Evolutionary conservation across 2,888 invertebrate species (phyloP), one percentile per base, ranked within the genome.

Genomic region (Drosophila subsilvestris): DNA sequence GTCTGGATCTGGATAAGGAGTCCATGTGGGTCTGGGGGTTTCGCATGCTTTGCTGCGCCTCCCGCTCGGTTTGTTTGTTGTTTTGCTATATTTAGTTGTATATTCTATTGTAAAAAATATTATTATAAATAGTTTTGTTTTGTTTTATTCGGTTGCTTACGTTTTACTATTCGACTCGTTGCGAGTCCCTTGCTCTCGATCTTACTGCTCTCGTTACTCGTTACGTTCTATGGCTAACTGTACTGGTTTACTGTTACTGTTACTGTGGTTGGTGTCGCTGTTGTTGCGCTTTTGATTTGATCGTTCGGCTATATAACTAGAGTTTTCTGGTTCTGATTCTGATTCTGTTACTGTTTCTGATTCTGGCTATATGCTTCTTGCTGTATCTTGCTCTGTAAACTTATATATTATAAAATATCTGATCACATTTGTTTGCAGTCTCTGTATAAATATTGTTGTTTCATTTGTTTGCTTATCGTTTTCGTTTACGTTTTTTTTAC

Each of bases 391-490:
- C 82, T 86, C 66, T 89, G 89, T 89, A 89, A 89, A 90, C 90
- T 88, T 90, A 90, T 90, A 89, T 89, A 85, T 85, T 85, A 85
- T 85, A 91, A 89, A 90, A 92, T 91, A 92, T 92, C 92, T 92
- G 92, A 92, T 92, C 92, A 92, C 92, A 92, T 92, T 91, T 91
- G 90, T 90, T 91, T 92, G 92, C 92, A 92, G 92, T 92, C 92
- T 92, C 91, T 91, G 89, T 91, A 90, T 90, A 90, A 88, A 89
- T 88, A 87, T 85, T 82, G 75, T 83, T 85, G 79, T 84, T 79
- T 77, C 76, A 78, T 77, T 75, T 75, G 65, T 75, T 67, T 63
- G 74, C 80, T 78, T 84, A 77, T 76, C 81, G 76, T 75, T 80
- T 56, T 63, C 76, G 71, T 81, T 72, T 63, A 48, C 48, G 45